Base-by-base conservation (phyloP, 2,888 invertebrate genomes). In the Sesia apiformis region DNA sequence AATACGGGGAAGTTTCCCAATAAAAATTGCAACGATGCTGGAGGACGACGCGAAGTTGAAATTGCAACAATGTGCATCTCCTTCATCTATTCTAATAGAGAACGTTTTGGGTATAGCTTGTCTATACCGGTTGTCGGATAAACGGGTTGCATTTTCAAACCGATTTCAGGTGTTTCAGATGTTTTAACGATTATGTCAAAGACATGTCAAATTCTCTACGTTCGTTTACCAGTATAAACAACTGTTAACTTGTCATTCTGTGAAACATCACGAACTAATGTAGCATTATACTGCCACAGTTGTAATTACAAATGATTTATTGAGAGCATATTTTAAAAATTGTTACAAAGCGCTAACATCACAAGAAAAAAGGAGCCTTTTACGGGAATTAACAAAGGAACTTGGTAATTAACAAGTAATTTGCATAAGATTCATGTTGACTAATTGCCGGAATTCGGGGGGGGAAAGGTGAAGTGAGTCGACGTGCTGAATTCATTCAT, bases 1-100 rank as follows among this genome's bases (percentile, higher is more conserved):
- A 84, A 85, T 85, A 85, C 77, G 79, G 77, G 61, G 67, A 84
- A 85, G 86, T 86, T 86, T 86, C 81, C 80, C 80, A 86, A 85
- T 86, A 86, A 84, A 86, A 84, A 84, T 86, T 84, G 82, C 78
- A 74, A 60, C 70, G 73, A 62, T 67, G 67, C 72, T 70, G 65
- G 66, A 73, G 72, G 65, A 65, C 64, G 67, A 58, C 60, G 52
- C 58, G 55, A 56, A 42, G 6, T 42, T 42, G 42, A 42, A 42
- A 8, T 39, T 50, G 38, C 46, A 46, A 7, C 46, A 46, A 7
- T 46, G 23, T 46, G 46, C 46, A n/a, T 46, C 7, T 46, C 4
- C 0, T n/a, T 46, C 23, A 46, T 46, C 7, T 46, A 46, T 43
- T 43, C 8, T 43, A n/a, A 5, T 46, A n/a, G 46, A 46, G 4